Evolutionary conservation across 2,113 vertebrate genomes (phyloP).

Genomic region (Actinemys pallida): DNA sequence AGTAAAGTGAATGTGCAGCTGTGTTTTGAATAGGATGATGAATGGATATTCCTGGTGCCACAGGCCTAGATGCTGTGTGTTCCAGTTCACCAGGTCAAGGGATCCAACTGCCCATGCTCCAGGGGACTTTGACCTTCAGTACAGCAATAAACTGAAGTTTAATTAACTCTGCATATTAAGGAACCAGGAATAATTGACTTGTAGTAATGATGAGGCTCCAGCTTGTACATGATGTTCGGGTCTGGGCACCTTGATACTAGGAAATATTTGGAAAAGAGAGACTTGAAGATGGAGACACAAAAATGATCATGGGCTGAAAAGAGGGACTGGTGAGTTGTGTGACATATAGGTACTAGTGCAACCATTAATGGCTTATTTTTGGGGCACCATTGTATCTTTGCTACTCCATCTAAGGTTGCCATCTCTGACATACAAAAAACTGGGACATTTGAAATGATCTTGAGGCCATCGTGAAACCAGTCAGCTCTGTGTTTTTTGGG

Average conservation of each 20-base stretch:
- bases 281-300: neutral
- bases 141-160: neutral
- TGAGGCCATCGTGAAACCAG: neutral
- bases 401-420: neutral
- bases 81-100: neutral
- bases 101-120: neutral
- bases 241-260: neutral
- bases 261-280: neutral
- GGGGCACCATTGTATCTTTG: neutral
- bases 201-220: neutral
- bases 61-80: rapidly evolving
- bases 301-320: neutral
- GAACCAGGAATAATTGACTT: neutral
- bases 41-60: neutral
- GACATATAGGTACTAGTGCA: rapidly evolving
- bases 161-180: rapidly evolving
- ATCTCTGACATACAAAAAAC: neutral
- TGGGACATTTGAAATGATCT: neutral
- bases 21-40: neutral
- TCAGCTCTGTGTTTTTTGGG: too few relatives aligned
- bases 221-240: neutral
- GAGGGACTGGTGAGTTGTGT: neutral
- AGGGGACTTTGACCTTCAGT: neutral
- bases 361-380: neutral
- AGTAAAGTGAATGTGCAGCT: neutral